A percentile compares a stretch with the other conserved stretches of the same genome.
Evolutionary conservation across 2,888 invertebrate genomes (phyloP).

Genomic region (Mythimna loreyi): DNA sequence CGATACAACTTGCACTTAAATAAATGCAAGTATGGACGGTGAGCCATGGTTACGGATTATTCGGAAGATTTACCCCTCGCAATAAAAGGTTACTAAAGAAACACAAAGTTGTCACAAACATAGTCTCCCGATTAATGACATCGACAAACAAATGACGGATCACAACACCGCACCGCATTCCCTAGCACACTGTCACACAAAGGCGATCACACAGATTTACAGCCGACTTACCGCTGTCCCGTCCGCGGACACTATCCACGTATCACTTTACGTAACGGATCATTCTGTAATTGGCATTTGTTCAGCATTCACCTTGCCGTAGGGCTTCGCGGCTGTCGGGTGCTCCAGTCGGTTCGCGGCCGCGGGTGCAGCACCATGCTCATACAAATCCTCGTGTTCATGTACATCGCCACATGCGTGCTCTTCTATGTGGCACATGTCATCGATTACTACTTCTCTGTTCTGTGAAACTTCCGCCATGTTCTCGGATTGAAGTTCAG

Average conservation of each 20-base stretch:
- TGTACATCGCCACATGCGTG: conserved; percentile 88
- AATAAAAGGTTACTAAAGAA: too few species aligned
- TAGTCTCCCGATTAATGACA: conserved; percentile 2
- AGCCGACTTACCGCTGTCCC: conserved; percentile 15
- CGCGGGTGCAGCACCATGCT: conserved; percentile 78
- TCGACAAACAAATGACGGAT: conserved; percentile 1
- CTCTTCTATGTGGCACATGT: conserved; percentile 88
- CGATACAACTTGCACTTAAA: too few species aligned
- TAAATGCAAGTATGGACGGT: too few species aligned
- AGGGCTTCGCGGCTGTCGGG: conserved; percentile 67
- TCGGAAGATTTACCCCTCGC: too few species aligned
- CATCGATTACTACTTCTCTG: conserved; percentile 86
- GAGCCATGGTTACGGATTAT: too few species aligned
- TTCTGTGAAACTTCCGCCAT: conserved; percentile 58
- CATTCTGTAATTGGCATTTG: conserved; percentile 65
- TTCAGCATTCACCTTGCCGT: conserved; percentile 71
- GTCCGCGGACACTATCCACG: conserved; percentile 14
- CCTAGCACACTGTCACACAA: conserved; percentile 7
- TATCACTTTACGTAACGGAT: conserved; percentile 59
- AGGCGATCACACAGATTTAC: conserved; percentile 29
- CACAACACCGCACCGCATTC: not conserved
- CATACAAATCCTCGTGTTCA: conserved; percentile 88
- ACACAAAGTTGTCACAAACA: not conserved
- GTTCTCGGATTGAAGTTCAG: conserved; percentile 32
- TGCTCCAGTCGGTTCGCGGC: conserved; percentile 63